Percentiles rank a stretch among this genome's conserved stretches.
Evolutionary conservation across 2,797 vertebrate genomes (phyloP).

Genomic region (Amblyraja radiata): DNA sequence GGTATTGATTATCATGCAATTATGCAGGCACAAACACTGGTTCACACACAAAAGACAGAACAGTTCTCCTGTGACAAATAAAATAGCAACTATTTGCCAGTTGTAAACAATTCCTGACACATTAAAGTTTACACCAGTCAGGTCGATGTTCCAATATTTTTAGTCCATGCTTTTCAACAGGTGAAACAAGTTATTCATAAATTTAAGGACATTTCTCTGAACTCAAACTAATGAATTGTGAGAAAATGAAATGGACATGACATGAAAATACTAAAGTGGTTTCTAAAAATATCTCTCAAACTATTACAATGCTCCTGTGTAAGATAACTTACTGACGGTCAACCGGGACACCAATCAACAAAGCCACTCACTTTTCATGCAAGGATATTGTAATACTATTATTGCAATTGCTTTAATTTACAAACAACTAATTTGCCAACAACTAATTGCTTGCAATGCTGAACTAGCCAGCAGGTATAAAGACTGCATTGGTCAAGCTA

Average conservation of each 20-base stretch:
- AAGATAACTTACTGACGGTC: background rate
- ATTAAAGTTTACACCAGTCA: background rate
- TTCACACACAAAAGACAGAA: background rate
- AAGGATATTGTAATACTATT: background rate
- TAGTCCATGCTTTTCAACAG: background rate
- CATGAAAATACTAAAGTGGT: background rate
- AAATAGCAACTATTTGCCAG: background rate
- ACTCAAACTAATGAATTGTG: background rate
- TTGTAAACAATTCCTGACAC: background rate
- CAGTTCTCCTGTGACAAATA: background rate
- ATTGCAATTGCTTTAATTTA: background rate
- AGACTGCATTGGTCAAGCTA: background rate
- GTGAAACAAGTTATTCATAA: background rate
- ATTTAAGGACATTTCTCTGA: background rate
- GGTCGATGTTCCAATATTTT: background rate
- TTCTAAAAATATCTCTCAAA: background rate
- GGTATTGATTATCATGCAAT: too few relatives aligned
- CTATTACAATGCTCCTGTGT: background rate
- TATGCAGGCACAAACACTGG: too few relatives aligned
- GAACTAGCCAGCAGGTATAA: background rate
- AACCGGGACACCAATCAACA: background rate
- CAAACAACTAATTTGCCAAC: background rate
- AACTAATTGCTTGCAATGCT: background rate
- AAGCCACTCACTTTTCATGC: background rate
- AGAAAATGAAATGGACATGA: background rate